Percentiles rank a stretch among this genome's conserved stretches.
These are phyloP conservation scores for Peromyscus attwateri DNA, from an alignment of 2,797 vertebrate genomes.

Conservation along the genomic window DNA sequence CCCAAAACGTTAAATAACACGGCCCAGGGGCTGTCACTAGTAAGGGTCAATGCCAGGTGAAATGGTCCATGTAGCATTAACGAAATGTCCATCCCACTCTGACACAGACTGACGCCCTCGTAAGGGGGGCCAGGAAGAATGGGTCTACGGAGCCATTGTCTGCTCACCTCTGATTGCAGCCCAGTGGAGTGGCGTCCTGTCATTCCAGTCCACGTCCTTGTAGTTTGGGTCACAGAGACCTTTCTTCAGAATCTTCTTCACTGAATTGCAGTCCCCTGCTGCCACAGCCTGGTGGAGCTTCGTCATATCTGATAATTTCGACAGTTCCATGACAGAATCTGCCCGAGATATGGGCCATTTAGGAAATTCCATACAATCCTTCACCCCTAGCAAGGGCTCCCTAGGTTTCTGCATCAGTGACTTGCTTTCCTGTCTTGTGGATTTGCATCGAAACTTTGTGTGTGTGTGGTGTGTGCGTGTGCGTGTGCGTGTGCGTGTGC, in stretches of 20 bases:
- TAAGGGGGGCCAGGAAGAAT: background rate
- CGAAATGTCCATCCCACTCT: background rate
- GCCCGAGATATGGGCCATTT: background rate
- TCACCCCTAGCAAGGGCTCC: background rate
- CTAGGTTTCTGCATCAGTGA: background rate
- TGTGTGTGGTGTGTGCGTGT: no score
- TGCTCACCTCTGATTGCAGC: conserved; percentile 92
- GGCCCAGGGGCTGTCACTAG: background rate
- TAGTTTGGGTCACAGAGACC: conserved; percentile 91
- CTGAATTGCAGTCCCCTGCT: conserved; percentile 87
- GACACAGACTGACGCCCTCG: background rate
- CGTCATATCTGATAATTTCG: conserved; percentile 87
- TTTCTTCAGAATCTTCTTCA: conserved; percentile 89
- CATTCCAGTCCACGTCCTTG: conserved; percentile 93
- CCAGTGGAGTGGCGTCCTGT: conserved; percentile 95
- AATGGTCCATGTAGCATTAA: background rate
- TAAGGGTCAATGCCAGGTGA: background rate
- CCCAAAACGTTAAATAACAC: background rate
- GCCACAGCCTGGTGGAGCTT: conserved; percentile 95
- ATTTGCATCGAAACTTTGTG: background rate
- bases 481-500: no score
- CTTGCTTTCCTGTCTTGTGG: background rate
- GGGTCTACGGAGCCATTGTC: accelerated
- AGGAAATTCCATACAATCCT: background rate
- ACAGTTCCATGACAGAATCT: conserved; percentile 63